Base-by-base conservation (phyloP, 2,113 vertebrate genomes). In the Cavia porcellus region DNA sequence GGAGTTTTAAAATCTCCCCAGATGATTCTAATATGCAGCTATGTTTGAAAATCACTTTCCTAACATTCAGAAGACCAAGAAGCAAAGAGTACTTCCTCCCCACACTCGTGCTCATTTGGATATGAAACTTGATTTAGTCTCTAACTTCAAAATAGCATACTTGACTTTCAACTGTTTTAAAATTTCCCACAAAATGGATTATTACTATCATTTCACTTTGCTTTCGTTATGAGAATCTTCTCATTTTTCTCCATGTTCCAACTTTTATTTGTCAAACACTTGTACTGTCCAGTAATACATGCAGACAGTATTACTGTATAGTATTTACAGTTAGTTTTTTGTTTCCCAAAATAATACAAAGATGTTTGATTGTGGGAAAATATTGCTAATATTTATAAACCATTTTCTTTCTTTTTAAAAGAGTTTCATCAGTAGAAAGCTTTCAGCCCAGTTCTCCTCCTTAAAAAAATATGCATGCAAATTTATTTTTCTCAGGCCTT, bases 401-500 rank as follows among this genome's bases (percentile, higher is more conserved):
- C 64, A 97, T 88, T 97, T 47, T 96, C 95, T 98, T 98, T 97
- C 79, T 97, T 92, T 77, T 82, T 85, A 94, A 97, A 97, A 0
- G 1, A 97, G 95, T 98, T 98, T 89, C 97, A 94, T 97, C 93
- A 96, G 68, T 50, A 72, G 52, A 95, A 96, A 98, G 92, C 87
- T 93, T 96, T 92, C 86, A 97, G 91, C 45, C 59, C 95, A 42
- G 80, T 91, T 98, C 22, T 93, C 91, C 64, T 97, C 92, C 97
- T 68, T 47, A 96, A 94, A 96, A 97, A 84, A 98, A 98, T 98
- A 98, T 97, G 90, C 97, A 97, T 97, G 92, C 93, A 98, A 98
- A 98, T 98, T 97, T 89, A 50, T 94, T 97, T 98, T 98, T 97
- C 28, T 98, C 5, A 68, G 98, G 97, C 83, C 98, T 98, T 98